A percentile compares a stretch with the other conserved stretches of the same genome.
Evolutionary conservation across 2,113 vertebrate genomes (phyloP).

Genomic region (Sinocyclocheilus rhinocerous): DNA sequence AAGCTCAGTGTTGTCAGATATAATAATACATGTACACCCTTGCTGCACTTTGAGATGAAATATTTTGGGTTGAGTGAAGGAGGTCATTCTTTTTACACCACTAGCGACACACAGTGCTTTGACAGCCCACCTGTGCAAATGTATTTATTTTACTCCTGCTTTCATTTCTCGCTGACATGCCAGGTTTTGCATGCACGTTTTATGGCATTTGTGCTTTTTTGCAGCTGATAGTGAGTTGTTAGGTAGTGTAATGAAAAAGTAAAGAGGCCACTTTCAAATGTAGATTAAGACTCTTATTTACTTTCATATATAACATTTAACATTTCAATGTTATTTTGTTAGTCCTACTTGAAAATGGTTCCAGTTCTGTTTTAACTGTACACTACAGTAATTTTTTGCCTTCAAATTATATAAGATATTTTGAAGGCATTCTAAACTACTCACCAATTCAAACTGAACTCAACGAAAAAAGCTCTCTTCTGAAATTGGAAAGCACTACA

Average conservation of each 20-base stretch:
- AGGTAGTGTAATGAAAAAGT: slow-evolving; percentile 13
- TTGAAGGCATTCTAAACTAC: not conserved
- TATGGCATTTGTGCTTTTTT: slow-evolving; percentile 9
- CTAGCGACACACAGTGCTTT: not conserved
- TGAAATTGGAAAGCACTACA: not conserved
- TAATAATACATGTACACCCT: slow-evolving; percentile 1
- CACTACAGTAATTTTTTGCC: not conserved
- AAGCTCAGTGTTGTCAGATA: slow-evolving; percentile 10
- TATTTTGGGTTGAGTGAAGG: not conserved
- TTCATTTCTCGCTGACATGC: slow-evolving; percentile 17
- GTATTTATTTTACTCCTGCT: slow-evolving; percentile 33
- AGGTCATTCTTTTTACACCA: slow-evolving; percentile 27
- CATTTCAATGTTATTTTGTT: not conserved
- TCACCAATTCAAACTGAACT: not conserved
- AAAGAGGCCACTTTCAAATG: slow-evolving; percentile 20
- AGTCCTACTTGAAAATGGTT: not conserved
- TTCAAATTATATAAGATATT: slow-evolving; percentile 4
- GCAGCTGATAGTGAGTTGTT: slow-evolving; percentile 1
- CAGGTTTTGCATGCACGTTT: slow-evolving; percentile 18
- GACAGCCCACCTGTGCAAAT: slow-evolving; percentile 11
- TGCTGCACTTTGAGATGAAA: slow-evolving; percentile 18
- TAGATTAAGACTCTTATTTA: slow-evolving; percentile 12
- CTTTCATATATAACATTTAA: not conserved
- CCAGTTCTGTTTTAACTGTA: not conserved
- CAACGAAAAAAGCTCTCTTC: not conserved